phyloP scores from a whole-genome alignment of 2,888 invertebrate species.

The Globia sparganii region DNA sequence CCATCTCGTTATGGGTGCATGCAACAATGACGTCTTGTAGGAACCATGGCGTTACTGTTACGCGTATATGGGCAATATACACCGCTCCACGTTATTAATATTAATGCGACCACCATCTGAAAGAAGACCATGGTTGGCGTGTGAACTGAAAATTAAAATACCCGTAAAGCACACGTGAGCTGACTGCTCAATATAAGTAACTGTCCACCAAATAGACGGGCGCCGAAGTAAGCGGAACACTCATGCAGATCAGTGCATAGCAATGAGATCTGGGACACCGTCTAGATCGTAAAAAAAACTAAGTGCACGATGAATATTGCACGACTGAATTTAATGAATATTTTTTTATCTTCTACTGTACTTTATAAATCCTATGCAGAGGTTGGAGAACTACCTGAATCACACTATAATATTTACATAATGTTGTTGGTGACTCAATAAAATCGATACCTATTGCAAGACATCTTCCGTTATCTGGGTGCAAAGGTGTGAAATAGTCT shows the following conservation, averaged over 20 bases:
- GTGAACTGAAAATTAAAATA: slow-evolving; percentile 89
- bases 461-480: slow-evolving; percentile 16
- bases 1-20: slow-evolving; percentile 62
- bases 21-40: slow-evolving; percentile 59
- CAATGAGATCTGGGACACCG: slow-evolving; percentile 58
- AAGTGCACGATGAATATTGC: slow-evolving; percentile 29
- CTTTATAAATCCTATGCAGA: slow-evolving; percentile 13
- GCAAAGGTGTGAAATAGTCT: slow-evolving; percentile 13
- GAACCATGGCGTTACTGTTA: slow-evolving; percentile 65
- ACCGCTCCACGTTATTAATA: slow-evolving; percentile 78
- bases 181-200: slow-evolving; percentile 72
- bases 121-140: slow-evolving; percentile 82
- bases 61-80: slow-evolving; percentile 68
- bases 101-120: slow-evolving; percentile 80
- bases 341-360: slow-evolving; percentile 5
- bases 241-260: slow-evolving; percentile 54
- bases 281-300: slow-evolving; percentile 47
- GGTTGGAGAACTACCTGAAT: neutral
- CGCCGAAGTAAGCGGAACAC: slow-evolving; percentile 34
- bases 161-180: slow-evolving; percentile 84
- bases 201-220: slow-evolving; percentile 65
- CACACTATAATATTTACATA: slow-evolving; percentile 42
- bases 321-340: slow-evolving; percentile 42
- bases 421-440: slow-evolving; percentile 22
- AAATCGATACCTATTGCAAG: slow-evolving; percentile 1